Base-by-base conservation (phyloP, 2,888 invertebrate genomes). In the Lumbricus terrestris region DNA sequence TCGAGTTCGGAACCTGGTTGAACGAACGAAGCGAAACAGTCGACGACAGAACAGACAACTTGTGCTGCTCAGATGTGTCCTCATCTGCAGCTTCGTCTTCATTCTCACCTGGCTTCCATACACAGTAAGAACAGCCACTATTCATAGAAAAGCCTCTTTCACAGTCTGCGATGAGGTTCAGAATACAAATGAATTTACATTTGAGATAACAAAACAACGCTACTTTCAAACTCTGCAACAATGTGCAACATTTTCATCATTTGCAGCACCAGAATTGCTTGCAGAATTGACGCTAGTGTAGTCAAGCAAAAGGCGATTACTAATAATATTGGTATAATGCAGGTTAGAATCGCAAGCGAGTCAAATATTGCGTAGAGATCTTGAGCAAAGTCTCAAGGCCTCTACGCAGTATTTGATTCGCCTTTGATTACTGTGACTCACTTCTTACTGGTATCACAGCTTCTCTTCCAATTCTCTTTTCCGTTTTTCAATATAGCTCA, bases 41-140 rank as follows among this genome's bases (percentile, higher is more conserved):
- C 85, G 85, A 85, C 34, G 85, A 15, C 85, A 37, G 37, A 85
- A 37, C 85, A 85, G 85, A 85, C 85, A 85, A 23, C 35, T 85
- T 34, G 35, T 85, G 5, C 85, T 85, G 11, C 34, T 85, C 13
- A 85, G 35, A 23, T 85, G 85, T 15, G 85, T 85, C 37, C 16
- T 85, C 20, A 15, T 85, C 85, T 85, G 85, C n/a, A 37, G 85
- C 85, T 85, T 35, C 23, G 37, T 85, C 34, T 85, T 85, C 85
- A 4, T 37, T 23, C 0, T 85, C 8, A 35, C 85, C 18, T 85
- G 85, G 85, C 34, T 85, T 85, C 85, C 85, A 16, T 85, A 85
- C 85, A 85, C 37, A 5, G 85, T 85, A 85, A 85, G 85, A 35
- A 35, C 0, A n/a, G n/a, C n/a, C n/a, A n/a, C n/a, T n/a, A n/a